phyloP scores from a whole-genome alignment of 1,140 invertebrate genomes.

The Drosophila sucinea region DNA sequence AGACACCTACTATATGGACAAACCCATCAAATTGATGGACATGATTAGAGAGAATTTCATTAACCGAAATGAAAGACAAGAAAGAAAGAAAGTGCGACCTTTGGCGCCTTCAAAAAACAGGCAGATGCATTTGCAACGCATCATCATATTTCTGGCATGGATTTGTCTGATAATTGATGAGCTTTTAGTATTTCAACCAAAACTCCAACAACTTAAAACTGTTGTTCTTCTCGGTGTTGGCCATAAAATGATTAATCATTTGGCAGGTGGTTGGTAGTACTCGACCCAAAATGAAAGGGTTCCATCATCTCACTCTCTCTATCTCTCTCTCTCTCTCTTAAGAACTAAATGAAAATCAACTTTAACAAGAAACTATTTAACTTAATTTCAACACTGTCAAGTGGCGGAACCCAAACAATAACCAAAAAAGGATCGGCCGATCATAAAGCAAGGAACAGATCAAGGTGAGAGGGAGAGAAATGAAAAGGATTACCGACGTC shows the following conservation, averaged over 20 bases:
- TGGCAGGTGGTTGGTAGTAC: constrained; percentile 66
- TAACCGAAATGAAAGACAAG: constrained; percentile 47
- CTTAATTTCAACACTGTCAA: constrained; percentile 79
- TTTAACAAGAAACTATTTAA: constrained; percentile 81
- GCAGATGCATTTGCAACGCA: constrained; percentile 60
- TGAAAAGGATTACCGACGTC: constrained; percentile 64
- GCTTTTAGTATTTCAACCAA: constrained; percentile 75
- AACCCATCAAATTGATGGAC: constrained; percentile 78
- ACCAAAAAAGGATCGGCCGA: constrained; percentile 28
- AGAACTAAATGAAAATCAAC: constrained; percentile 43
- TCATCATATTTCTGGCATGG: constrained; percentile 18
- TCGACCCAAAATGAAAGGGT: constrained; percentile 38
- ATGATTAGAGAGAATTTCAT: constrained; percentile 63
- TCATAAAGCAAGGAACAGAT: constrained; percentile 30
- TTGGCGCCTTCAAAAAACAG: constrained; percentile 67
- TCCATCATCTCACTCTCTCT: not conserved
- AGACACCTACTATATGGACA: constrained; percentile 34
- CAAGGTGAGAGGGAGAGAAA: constrained; percentile 33
- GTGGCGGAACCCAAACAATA: constrained; percentile 44
- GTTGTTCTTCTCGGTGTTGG: constrained; percentile 1
- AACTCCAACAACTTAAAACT: constrained; percentile 30
- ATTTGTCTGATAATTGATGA: constrained; percentile 69
- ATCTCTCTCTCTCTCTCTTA: not conserved
- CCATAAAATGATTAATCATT: constrained; percentile 78
- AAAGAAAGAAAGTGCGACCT: constrained; percentile 69